Percentiles rank a stretch among this genome's conserved stretches.
These are phyloP conservation scores for Eulacestoma nigropectus DNA, from an alignment of 2,113 vertebrate genomes.

Conservation along the genomic window DNA sequence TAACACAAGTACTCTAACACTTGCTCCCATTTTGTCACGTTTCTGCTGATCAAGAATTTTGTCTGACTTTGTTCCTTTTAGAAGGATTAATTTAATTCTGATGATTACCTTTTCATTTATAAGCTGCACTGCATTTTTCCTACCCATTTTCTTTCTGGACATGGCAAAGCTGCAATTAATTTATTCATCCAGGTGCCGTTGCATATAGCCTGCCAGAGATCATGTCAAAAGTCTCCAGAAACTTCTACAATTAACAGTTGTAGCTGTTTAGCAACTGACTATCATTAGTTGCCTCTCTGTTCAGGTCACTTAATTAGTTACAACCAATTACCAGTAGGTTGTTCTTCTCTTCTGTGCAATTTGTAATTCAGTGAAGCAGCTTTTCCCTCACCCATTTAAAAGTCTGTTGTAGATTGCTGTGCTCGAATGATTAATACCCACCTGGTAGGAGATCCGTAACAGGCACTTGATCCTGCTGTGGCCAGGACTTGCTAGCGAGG, in stretches of 20 bases:
- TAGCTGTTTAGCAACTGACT: background rate
- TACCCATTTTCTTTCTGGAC: background rate
- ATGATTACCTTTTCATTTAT: background rate
- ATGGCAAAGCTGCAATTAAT: background rate
- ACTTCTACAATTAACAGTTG: slow-evolving; percentile 21
- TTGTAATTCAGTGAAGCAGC: background rate
- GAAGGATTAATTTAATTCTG: background rate
- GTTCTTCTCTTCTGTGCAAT: background rate
- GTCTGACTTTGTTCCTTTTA: background rate
- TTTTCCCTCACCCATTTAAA: background rate
- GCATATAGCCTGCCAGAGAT: background rate
- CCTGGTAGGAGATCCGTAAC: background rate
- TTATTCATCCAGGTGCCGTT: background rate
- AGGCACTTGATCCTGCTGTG: background rate
- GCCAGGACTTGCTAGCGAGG: background rate
- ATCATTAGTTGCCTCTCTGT: background rate
- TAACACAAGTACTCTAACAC: background rate
- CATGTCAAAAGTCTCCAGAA: slow-evolving; percentile 15
- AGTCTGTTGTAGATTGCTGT: background rate
- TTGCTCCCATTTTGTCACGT: background rate
- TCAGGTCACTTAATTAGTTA: slow-evolving; percentile 26
- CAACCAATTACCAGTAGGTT: background rate
- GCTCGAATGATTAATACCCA: background rate
- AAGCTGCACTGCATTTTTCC: background rate
- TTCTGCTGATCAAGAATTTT: background rate